Base-by-base conservation (phyloP, 2,113 vertebrate genomes). In the Hepsetus odoe region DNA sequence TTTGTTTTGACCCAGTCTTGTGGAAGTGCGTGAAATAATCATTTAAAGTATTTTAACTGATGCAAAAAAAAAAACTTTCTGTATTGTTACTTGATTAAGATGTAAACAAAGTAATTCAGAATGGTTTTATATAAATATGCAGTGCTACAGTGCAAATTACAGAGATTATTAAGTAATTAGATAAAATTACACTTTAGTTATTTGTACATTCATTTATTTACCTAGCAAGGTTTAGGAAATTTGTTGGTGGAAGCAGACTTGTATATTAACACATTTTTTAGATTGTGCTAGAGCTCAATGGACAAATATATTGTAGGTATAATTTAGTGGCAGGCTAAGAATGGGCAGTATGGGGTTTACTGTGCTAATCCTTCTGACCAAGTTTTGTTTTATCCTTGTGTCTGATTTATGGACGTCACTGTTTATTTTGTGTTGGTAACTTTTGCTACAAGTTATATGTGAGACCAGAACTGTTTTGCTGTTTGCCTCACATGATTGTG, bases 301-400 rank as follows among this genome's bases (percentile, higher is more conserved):
- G 7, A 13, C 70, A 24, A 20, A 33, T 14, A 28, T 53, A 53
- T 71, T 53, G 33, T 18, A 32, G 33, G 49, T 66, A 3, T 67
- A 18, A 38, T 76, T 55, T 53, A 32, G 44, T 33, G 46, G 28
- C 30, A 35, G 40, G 46, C 13, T 30, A 35, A 56, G 11, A 14
- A 76, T 67, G 3, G 32, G 33, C 68, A 76, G 14, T 3, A 38
- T 51, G 46, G 22, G 44, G 49, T 53, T 76, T 76, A 67, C 42
- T 46, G 42, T 66, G 22, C 64, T 76, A 67, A 76, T 76, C 46
- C 9, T 56, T 20, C 12, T 33, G 32, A 66, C 28, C 61, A 40
- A 32, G 18, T 42, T 33, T 32, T 9, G 7, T 22, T 28, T 30
- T 28, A 28, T 68, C 13, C 35, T 51, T 51, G 28, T 13, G 28